Evolutionary conservation across 2,797 vertebrate species (phyloP).

Genomic region (Hippoglossus hippoglossus): DNA sequence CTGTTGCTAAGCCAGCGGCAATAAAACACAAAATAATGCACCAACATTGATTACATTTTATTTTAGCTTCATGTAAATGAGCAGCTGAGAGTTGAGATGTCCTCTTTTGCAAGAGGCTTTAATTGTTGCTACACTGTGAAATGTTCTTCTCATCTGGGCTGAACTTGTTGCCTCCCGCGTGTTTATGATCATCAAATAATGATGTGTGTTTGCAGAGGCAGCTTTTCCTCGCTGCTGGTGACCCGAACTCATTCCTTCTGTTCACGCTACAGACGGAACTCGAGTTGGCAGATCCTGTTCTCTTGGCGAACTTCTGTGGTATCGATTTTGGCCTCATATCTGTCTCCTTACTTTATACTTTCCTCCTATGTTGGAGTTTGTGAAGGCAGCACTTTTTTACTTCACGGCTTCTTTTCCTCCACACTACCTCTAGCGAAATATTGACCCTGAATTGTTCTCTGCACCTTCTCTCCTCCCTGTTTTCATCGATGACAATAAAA

Average conservation of each 20-base stretch:
- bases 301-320: conserved; percentile 17
- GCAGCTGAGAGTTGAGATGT: too few species aligned
- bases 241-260: not conserved
- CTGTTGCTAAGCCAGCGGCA: not conserved
- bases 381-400: not conserved
- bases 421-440: not conserved
- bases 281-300: conserved; percentile 14
- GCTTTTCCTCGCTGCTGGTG: not conserved
- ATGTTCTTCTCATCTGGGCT: conserved; percentile 1
- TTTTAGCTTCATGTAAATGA: too few species aligned
- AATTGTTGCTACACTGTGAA: not conserved
- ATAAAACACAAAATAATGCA: not conserved
- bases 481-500: not conserved
- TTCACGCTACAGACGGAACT: conserved; percentile 12
- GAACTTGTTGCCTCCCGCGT: conserved; percentile 4
- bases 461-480: not conserved
- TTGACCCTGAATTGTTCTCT: not conserved
- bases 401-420: not conserved
- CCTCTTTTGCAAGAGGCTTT: not conserved
- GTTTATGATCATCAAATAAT: conserved; percentile 5
- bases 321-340: conserved; percentile 37
- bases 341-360: conserved; percentile 1
- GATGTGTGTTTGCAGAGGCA: conserved; percentile 20
- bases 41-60: too few species aligned
- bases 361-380: conserved; percentile 2